A percentile compares a stretch with the other conserved stretches of the same genome.
Evolutionary conservation across 2,888 invertebrate genomes (phyloP).

Genomic region (Cephus sareptanus): DNA sequence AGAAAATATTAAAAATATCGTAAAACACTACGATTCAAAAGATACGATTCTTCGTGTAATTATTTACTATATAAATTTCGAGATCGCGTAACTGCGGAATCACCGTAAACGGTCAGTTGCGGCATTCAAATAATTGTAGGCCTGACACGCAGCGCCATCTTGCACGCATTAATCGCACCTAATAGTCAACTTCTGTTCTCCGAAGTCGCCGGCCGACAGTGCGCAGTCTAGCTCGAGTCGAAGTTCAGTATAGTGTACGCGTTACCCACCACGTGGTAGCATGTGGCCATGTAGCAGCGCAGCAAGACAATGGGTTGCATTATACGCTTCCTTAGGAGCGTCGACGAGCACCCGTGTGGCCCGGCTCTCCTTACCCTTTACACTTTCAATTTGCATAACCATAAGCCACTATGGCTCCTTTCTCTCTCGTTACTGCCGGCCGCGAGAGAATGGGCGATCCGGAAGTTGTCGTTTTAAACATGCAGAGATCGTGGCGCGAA

Average conservation of each 20-base stretch:
- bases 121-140: background rate
- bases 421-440: conserved; percentile 5
- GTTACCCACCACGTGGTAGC: background rate
- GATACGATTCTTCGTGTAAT: no score
- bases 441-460: conserved; percentile 10
- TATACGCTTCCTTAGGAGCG: background rate
- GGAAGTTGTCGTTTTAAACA: conserved; percentile 16
- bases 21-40: no score
- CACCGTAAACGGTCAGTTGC: background rate
- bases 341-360: conserved; percentile 20
- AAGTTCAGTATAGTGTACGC: background rate
- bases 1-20: no score
- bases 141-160: background rate
- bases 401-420: conserved; percentile 27
- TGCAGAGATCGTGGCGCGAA: conserved; percentile 12
- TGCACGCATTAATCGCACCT: background rate
- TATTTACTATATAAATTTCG: no score
- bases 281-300: background rate
- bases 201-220: background rate
- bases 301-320: conserved; percentile 6
- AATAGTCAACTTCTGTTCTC: background rate
- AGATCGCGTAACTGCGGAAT: no score
- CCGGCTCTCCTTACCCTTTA: conserved; percentile 2
- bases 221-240: background rate
- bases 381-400: conserved; percentile 32